Evolutionary conservation across 2,888 invertebrate genomes (phyloP).

Genomic region (Drosophila nr. medialis): DNA sequence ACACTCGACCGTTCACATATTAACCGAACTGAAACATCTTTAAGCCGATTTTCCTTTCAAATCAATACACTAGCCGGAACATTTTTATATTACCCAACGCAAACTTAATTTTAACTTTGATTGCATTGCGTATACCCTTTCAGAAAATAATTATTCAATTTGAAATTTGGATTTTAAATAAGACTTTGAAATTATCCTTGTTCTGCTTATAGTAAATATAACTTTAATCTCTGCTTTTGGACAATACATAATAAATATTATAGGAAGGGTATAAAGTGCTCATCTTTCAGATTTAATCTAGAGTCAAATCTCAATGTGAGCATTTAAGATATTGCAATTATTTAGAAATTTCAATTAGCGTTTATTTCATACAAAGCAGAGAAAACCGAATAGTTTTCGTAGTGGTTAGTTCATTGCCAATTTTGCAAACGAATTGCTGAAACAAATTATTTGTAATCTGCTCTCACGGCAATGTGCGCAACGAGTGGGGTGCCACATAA

Average conservation of each 20-base stretch:
- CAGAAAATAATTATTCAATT: neutral
- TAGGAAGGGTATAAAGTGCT: no score
- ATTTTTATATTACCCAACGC: neutral
- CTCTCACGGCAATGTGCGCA: slow-evolving; percentile 15
- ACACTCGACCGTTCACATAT: slow-evolving; percentile 18
- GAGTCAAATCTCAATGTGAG: slow-evolving; percentile 16
- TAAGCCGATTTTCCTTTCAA: slow-evolving; percentile 2
- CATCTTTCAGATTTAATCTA: slow-evolving; percentile 26
- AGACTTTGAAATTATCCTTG: neutral
- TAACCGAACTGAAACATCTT: slow-evolving; percentile 22
- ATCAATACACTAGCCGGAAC: slow-evolving; percentile 9
- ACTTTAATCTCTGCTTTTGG: neutral
- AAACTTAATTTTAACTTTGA: neutral
- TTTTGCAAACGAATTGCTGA: slow-evolving; percentile 25
- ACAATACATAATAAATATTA: no score
- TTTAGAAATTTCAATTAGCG: slow-evolving; percentile 68
- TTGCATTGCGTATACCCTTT: neutral
- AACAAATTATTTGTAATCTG: slow-evolving; percentile 51
- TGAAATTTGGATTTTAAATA: neutral
- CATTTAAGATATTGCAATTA: slow-evolving; percentile 52
- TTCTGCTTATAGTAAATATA: neutral
- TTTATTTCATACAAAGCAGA: slow-evolving; percentile 27
- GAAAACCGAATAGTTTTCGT: slow-evolving; percentile 7
- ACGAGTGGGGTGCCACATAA: slow-evolving; percentile 20
- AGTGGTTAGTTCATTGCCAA: slow-evolving; percentile 21